phyloP scores from a whole-genome alignment of 2,797 vertebrate genomes.

The Atherinosoma microstoma region DNA sequence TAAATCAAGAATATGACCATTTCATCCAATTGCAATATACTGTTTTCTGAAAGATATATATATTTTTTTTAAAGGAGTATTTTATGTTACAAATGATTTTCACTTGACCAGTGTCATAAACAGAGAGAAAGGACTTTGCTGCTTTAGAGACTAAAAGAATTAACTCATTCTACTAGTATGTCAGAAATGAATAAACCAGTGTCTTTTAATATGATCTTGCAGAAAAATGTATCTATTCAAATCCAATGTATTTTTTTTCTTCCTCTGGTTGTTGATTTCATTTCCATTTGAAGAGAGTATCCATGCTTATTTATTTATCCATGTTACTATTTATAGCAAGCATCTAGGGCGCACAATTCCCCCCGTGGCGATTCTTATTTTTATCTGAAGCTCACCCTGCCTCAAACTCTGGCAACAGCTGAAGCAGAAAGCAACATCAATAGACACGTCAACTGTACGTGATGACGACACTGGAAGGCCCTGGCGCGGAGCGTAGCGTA shows the following conservation, averaged over 20 bases:
- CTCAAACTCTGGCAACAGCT: slow-evolving; percentile 17
- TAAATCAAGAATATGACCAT: not conserved
- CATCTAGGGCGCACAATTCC: slow-evolving; percentile 37
- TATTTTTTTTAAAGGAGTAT: not conserved
- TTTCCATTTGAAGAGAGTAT: slow-evolving; percentile 1
- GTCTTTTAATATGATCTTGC: too few relatives aligned
- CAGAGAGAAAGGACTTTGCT: not conserved
- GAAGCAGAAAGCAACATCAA: slow-evolving; percentile 13
- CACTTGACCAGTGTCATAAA: not conserved
- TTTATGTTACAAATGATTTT: not conserved
- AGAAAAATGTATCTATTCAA: not conserved
- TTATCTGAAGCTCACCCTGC: slow-evolving; percentile 23
- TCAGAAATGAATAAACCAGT: too few relatives aligned
- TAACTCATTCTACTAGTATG: too few relatives aligned
- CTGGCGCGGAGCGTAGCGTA: slow-evolving; percentile 81
- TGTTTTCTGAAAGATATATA: not conserved
- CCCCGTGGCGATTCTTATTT: slow-evolving; percentile 31
- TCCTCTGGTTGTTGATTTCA: not conserved
- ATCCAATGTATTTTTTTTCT: not conserved
- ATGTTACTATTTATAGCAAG: slow-evolving; percentile 35
- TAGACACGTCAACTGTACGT: slow-evolving; percentile 55
- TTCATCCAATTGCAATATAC: not conserved
- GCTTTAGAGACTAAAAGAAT: not conserved
- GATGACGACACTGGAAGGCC: slow-evolving; percentile 75
- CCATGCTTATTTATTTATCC: slow-evolving; percentile 11